These are phyloP conservation scores for Mamestra brassicae DNA, from an alignment of 2,888 invertebrate species.

Conservation along the genomic window DNA sequence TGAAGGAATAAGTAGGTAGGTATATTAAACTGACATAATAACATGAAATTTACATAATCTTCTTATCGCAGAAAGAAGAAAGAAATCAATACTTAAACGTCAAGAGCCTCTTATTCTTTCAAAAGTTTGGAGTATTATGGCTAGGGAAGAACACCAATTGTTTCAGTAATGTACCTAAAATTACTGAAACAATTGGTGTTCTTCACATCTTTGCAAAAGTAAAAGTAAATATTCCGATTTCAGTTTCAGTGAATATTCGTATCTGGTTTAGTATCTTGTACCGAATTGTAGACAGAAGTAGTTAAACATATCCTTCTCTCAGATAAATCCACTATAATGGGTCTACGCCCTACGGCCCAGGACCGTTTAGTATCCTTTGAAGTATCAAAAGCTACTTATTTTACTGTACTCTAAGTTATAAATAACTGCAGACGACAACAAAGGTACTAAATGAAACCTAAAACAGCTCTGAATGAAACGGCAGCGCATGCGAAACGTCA, in stretches of 20 bases:
- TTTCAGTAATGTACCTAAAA: too few relatives aligned
- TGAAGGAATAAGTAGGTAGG: too few relatives aligned
- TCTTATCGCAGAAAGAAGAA: too few relatives aligned
- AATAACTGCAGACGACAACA: constrained; percentile 59
- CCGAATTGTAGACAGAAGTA: constrained; percentile 10
- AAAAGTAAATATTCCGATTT: background rate
- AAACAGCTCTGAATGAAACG: constrained; percentile 76
- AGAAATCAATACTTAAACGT: background rate
- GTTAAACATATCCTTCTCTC: constrained; percentile 27
- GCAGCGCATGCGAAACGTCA: constrained; percentile 63
- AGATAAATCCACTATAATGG: constrained; percentile 32
- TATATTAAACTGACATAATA: background rate
- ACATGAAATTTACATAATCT: background rate
- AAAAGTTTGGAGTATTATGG: background rate
- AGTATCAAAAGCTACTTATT: constrained; percentile 48
- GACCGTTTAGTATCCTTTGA: constrained; percentile 53
- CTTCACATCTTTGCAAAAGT: background rate
- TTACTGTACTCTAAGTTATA: constrained; percentile 46
- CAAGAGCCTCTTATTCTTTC: background rate
- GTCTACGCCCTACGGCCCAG: constrained; percentile 30
- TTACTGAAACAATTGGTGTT: background rate
- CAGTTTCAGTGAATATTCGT: background rate
- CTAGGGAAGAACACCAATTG: background rate
- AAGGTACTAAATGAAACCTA: constrained; percentile 58
- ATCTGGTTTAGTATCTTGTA: constrained; percentile 18